Evolutionary conservation across 2,888 invertebrate genomes (phyloP), one percentile per base, ranked within the genome.

Genomic region (Odontocerum albicorne): DNA sequence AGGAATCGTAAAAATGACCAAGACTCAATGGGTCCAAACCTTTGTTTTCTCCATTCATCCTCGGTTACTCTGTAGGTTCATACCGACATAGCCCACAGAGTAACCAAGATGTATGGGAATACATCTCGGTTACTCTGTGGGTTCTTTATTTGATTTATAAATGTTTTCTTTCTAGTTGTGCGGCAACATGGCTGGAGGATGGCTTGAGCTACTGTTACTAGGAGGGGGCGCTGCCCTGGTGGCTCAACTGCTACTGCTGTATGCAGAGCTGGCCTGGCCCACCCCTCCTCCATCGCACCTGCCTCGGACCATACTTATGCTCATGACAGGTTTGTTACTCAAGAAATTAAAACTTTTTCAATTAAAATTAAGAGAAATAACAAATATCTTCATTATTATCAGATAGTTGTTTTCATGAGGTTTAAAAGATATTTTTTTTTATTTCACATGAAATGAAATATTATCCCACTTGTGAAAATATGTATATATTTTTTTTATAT

Each of bases 141-240:
- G 15, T 33, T 4, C 6, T 4, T 33, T 33, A 35, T 35, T 17
- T n/a, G 12, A 17, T 16, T 1, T 17, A 10, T 1, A 2, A 7
- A 7, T 7, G 12, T 7, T 38, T 16, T 38, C 39, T 13, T 51
- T 53, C 15, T 43, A 61, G 61, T 52, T 49, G 53, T 69, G 71
- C 0, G 76, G 83, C 1, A 83, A 87, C 10, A 73, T 88, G 51
- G 82, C 86, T 32, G 86, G 87, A 65, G 83, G 86, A 43, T 89
- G 88, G 82, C 77, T 84, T 3, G 83, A 86, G 67, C 73, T 77
- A 42, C 77, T 85, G 72, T 71, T 88, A 65, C 79, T 87, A 66
- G 73, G 85, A 10, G 85, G 83, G 0, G 80, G 86, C 69, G 87
- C 87, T 4, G 85, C 87, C 16, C 82, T 88, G 60, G 80, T 88